A percentile compares a stretch with the other conserved stretches of the same genome.
phyloP scores from a whole-genome alignment of 2,888 invertebrate genomes.

The Hydraecia micacea region DNA sequence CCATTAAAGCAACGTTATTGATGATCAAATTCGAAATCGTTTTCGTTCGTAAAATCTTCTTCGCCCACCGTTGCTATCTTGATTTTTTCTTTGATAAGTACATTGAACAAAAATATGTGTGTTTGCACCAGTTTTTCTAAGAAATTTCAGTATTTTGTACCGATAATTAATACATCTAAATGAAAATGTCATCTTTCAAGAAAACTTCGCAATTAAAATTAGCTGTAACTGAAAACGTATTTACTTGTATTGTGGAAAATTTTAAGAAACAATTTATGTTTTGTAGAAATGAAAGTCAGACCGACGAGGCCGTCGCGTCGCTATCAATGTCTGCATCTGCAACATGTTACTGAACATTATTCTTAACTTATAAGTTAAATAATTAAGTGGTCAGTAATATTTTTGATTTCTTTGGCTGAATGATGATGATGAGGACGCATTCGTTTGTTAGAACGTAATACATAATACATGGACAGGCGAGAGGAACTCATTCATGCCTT shows the following conservation, averaged over 20 bases:
- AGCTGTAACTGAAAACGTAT: neutral
- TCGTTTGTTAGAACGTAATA: too few relatives aligned
- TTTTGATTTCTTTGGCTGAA: neutral
- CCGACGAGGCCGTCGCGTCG: neutral
- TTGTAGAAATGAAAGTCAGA: neutral
- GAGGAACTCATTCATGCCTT: too few relatives aligned
- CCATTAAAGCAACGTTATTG: too few relatives aligned
- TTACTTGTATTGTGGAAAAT: neutral
- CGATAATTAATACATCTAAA: neutral
- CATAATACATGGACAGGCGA: too few relatives aligned
- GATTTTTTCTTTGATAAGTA: neutral
- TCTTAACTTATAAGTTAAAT: neutral
- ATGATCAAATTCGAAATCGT: too few relatives aligned
- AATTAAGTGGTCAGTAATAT: neutral
- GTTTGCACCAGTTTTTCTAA: neutral
- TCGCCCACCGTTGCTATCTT: neutral
- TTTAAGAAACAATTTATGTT: neutral
- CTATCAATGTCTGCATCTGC: slow-evolving; percentile 1
- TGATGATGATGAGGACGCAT: too few relatives aligned
- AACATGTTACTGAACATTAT: neutral
- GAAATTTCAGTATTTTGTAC: neutral
- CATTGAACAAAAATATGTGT: too few relatives aligned
- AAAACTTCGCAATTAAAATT: neutral
- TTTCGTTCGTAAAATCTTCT: too few relatives aligned
- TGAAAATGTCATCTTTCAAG: neutral